Percentiles rank a stretch among this genome's conserved stretches.
These are phyloP conservation scores for Drosophila nigrodunni DNA, from an alignment of 1,140 invertebrate genomes.

Conservation along the genomic window DNA sequence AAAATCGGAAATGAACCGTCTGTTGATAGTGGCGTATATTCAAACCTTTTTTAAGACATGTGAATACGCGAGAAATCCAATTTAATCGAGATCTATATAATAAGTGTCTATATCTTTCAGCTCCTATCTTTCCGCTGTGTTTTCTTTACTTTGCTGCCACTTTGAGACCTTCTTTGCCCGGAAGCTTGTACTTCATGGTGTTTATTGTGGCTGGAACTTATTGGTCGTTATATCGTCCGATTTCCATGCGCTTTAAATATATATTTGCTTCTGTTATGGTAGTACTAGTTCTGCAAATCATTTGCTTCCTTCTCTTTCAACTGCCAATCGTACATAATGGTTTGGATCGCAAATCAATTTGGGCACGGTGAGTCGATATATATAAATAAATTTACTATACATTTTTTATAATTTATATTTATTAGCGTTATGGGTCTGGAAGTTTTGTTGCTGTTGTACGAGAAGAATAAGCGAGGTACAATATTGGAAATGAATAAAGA, in stretches of 20 bases:
- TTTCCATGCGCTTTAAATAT: slow-evolving; percentile 82
- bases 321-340: slow-evolving; percentile 87
- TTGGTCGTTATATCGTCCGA: slow-evolving; percentile 92
- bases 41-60: slow-evolving; percentile 55
- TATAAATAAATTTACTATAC: background rate
- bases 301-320: slow-evolving; percentile 46
- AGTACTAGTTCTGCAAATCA: slow-evolving; percentile 44
- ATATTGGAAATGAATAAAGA: slow-evolving; percentile 70
- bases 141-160: slow-evolving; percentile 91
- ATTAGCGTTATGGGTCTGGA: slow-evolving; percentile 48
- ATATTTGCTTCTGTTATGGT: slow-evolving; percentile 39
- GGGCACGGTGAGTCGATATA: slow-evolving; percentile 86
- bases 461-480: slow-evolving; percentile 87
- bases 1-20: slow-evolving; percentile 48
- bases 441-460: slow-evolving; percentile 85
- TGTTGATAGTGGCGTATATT: slow-evolving; percentile 59
- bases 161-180: slow-evolving; percentile 91
- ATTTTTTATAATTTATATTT: background rate
- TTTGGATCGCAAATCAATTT: slow-evolving; percentile 87
- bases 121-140: slow-evolving; percentile 89
- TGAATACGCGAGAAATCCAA: slow-evolving; percentile 16
- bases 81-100: background rate
- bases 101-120: slow-evolving; percentile 80
- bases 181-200: slow-evolving; percentile 92
- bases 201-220: slow-evolving; percentile 94